Evolutionary conservation across 2,113 vertebrate species (phyloP).

Genomic region (Atractosteus spatula): DNA sequence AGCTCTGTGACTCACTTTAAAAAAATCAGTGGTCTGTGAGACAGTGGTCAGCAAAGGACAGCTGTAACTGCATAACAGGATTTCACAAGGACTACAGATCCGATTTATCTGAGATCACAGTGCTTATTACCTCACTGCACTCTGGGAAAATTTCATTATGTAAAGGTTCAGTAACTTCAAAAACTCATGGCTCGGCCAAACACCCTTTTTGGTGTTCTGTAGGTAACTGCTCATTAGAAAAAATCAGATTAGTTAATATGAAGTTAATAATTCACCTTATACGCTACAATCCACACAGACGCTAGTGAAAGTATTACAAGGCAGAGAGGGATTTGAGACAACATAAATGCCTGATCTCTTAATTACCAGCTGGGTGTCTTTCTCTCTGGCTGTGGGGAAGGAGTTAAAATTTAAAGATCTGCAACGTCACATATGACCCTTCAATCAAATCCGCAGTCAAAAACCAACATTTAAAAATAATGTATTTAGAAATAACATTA

Average conservation of each 20-base stretch:
- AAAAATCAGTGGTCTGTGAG: constrained; percentile 1
- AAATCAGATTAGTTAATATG: too few species aligned
- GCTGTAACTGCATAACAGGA: constrained; percentile 44
- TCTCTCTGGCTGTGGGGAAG: too few species aligned
- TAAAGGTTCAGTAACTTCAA: constrained; percentile 24
- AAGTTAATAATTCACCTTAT: too few species aligned
- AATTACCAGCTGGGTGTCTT: too few species aligned
- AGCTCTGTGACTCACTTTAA: constrained; percentile 10
- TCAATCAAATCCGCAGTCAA: background rate
- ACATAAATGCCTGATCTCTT: too few species aligned
- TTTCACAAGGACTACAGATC: constrained; percentile 45
- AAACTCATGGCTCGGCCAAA: background rate
- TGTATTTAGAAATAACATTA: constrained; percentile 70
- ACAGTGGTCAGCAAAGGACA: constrained; percentile 30
- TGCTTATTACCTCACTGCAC: constrained; percentile 24
- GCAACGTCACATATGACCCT: too few species aligned
- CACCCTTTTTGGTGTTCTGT: too few species aligned
- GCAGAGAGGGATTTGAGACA: too few species aligned
- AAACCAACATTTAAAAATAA: constrained; percentile 60
- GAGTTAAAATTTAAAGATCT: too few species aligned
- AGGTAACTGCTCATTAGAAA: too few species aligned
- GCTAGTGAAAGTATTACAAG: too few species aligned
- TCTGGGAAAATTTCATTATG: constrained; percentile 33
- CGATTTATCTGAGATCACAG: constrained; percentile 38
- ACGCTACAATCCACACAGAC: too few species aligned